A percentile compares a stretch with the other conserved stretches of the same genome.
Conservation (phyloP, 1,140 invertebrate genomes). For the Centruroides sculpturatus region DNA sequence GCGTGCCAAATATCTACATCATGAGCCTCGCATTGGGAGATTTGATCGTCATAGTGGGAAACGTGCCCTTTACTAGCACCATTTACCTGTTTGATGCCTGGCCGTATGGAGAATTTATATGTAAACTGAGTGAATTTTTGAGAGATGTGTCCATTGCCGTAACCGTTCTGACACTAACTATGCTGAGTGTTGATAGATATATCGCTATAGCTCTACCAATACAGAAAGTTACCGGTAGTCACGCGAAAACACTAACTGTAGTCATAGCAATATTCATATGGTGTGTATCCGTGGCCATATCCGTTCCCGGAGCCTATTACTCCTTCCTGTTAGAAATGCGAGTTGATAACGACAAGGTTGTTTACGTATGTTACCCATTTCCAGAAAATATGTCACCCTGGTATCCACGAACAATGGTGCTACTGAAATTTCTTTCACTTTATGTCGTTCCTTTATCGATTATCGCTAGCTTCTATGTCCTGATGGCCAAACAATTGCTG, state of each 20-base stretch:
- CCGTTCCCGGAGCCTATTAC: slow-evolving; percentile 57
- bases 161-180: slow-evolving; percentile 81
- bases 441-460: slow-evolving; percentile 67
- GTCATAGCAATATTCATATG: background rate
- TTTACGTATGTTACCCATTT: slow-evolving; percentile 60
- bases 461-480: slow-evolving; percentile 67
- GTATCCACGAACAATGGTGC: slow-evolving; percentile 52
- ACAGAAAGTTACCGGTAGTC: slow-evolving; percentile 34
- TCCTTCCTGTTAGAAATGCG: slow-evolving; percentile 41
- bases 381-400: slow-evolving; percentile 47
- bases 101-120: slow-evolving; percentile 59
- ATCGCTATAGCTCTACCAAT: slow-evolving; percentile 71
- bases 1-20: slow-evolving; percentile 81
- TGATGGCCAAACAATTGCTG: slow-evolving; percentile 72
- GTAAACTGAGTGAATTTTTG: slow-evolving; percentile 65
- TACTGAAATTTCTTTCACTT: slow-evolving; percentile 60
- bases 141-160: slow-evolving; percentile 84
- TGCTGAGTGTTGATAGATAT: slow-evolving; percentile 72
- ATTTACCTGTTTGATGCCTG: slow-evolving; percentile 72
- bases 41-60: slow-evolving; percentile 53
- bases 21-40: slow-evolving; percentile 62
- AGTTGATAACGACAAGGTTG: slow-evolving; percentile 25
- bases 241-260: background rate
- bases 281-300: slow-evolving; percentile 49
- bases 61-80: slow-evolving; percentile 59